Conservation (phyloP, 2,797 vertebrate genomes). For the Taenioides sp. region DNA sequence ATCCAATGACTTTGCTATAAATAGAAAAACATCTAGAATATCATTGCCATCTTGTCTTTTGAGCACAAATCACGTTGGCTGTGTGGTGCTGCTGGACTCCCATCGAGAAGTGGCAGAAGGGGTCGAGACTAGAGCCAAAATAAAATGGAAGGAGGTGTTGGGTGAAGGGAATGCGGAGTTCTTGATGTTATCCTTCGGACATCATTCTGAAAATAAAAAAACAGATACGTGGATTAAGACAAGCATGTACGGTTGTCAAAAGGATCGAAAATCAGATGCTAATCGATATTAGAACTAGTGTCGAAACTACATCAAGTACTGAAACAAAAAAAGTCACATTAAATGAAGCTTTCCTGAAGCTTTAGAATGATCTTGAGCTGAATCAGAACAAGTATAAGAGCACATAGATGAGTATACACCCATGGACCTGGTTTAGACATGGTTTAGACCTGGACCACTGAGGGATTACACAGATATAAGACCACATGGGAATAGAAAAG, state of each 20-base stretch:
- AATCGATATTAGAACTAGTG: too few species aligned
- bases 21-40: constrained; percentile 20
- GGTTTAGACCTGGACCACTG: too few species aligned
- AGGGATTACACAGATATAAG: too few species aligned
- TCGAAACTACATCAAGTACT: too few species aligned
- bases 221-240: not conserved
- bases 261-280: too few species aligned
- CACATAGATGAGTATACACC: too few species aligned
- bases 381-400: too few species aligned
- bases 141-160: constrained; percentile 17
- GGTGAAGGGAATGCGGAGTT: constrained; percentile 43
- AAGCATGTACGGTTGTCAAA: not conserved
- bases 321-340: too few species aligned
- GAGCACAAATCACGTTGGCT: constrained; percentile 21
- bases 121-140: constrained; percentile 1
- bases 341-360: too few species aligned
- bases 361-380: too few species aligned
- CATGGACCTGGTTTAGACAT: too few species aligned
- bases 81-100: constrained; percentile 24
- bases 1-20: constrained; percentile 34
- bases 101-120: not conserved
- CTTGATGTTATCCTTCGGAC: constrained; percentile 56
- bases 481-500: too few species aligned
- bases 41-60: constrained; percentile 24
- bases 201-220: constrained; percentile 57